Percentiles rank a stretch among this genome's conserved stretches.
Evolutionary conservation across 1,140 invertebrate genomes (phyloP).

Genomic region (Stegodyphus dumicola): DNA sequence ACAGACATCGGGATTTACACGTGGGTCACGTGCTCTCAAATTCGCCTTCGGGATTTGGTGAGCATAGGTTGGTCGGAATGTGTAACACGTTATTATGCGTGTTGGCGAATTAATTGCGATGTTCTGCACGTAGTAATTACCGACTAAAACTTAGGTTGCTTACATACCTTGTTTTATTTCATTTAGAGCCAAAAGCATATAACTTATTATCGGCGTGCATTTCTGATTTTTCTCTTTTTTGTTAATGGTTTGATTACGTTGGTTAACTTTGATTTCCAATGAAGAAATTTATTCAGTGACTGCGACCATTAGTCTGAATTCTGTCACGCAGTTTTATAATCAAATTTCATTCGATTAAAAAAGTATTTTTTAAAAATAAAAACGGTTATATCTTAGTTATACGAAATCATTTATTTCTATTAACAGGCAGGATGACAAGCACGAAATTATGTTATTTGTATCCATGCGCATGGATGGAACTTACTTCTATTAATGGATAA

Average conservation of each 20-base stretch:
- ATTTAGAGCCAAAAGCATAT: conserved; percentile 1
- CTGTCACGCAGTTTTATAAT: conserved; percentile 26
- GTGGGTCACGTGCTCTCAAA: conserved; percentile 46
- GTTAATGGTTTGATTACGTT: conserved; percentile 6
- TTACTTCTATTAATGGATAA: too few species aligned
- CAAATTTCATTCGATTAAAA: too few species aligned
- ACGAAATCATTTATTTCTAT: too few species aligned
- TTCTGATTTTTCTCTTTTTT: conserved; percentile 14
- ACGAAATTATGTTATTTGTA: too few species aligned
- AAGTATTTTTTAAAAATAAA: too few species aligned
- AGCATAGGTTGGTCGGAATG: conserved; percentile 20
- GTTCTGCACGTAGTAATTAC: conserved; percentile 57
- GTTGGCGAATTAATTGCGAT: conserved; percentile 59
- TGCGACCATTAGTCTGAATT: not conserved
- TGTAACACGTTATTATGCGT: conserved; percentile 58
- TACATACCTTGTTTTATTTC: conserved; percentile 36
- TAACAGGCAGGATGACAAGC: too few species aligned
- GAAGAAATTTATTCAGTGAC: conserved; percentile 18
- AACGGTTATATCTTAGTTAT: too few species aligned
- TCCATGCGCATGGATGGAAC: too few species aligned
- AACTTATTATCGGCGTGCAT: not conserved
- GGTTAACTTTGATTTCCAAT: conserved; percentile 36
- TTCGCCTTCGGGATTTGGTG: conserved; percentile 17
- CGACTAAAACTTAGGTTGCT: conserved; percentile 6
- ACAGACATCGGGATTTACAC: conserved; percentile 56